phyloP scores from a whole-genome alignment of 1,140 invertebrate species.

The Drosophila takahashii region DNA sequence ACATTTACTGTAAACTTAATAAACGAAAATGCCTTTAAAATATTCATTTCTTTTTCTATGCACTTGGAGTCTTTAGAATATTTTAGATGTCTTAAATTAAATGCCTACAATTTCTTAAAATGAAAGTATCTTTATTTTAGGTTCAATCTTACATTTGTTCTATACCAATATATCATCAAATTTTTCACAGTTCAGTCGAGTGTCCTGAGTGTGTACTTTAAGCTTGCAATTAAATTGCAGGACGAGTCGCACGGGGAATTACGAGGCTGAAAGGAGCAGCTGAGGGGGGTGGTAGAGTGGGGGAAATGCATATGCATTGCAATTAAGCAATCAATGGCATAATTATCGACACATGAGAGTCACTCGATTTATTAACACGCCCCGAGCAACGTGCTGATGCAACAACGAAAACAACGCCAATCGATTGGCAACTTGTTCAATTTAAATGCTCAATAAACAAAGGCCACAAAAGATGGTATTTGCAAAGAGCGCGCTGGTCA shows the following conservation, averaged over 20 bases:
- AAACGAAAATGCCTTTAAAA: too few species aligned
- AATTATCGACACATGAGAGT: conserved; percentile 80
- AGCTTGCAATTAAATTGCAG: conserved; percentile 60
- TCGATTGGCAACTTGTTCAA: conserved; percentile 69
- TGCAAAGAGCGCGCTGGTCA: neutral
- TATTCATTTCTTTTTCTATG: too few species aligned
- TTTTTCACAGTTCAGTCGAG: conserved; percentile 1
- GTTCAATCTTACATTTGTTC: too few species aligned
- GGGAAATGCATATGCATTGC: conserved; percentile 68
- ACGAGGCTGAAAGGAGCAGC: neutral
- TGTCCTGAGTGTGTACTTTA: conserved; percentile 61
- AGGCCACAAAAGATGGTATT: conserved; percentile 36
- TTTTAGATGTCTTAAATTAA: too few species aligned
- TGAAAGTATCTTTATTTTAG: too few species aligned
- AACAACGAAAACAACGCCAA: conserved; percentile 15
- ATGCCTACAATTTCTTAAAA: too few species aligned
- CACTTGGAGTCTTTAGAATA: too few species aligned
- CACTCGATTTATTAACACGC: conserved; percentile 81
- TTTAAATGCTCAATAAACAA: conserved; percentile 67
- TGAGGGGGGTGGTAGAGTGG: neutral
- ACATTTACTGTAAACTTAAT: too few species aligned
- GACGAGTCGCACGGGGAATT: conserved; percentile 32
- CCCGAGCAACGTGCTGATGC: conserved; percentile 30
- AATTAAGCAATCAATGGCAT: conserved; percentile 82
- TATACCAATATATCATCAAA: neutral